Base-by-base conservation (phyloP, 1,140 invertebrate species). In the Drosophila nannoptera region DNA sequence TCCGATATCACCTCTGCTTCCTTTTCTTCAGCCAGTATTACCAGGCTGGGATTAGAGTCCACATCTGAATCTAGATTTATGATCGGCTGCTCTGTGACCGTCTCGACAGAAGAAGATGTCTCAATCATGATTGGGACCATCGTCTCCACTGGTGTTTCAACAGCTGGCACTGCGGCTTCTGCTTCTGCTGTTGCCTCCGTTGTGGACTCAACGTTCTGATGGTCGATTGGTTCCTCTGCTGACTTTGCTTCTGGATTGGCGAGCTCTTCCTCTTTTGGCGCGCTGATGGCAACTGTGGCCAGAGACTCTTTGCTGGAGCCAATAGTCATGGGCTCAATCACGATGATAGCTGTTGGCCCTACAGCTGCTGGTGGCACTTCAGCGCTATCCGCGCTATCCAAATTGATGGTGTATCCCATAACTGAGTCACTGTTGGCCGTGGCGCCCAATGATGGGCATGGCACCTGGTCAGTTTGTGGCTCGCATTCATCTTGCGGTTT, bases 401-500 rank as follows among this genome's bases (percentile, higher is more conserved):
- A 12, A 14, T 70, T 73, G 11, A 81, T 82, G 14, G 75, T 81
- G 2, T 68, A 61, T 6, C 59, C 63, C 43, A 42, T 36, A 5
- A 66, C 62, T 0, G 77, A 81, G 11, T 81, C 77, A 40, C 77
- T 81, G 7, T 81, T 83, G n/a, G 58, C 78, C 2, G 78, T 82
- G 36, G 78, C 78, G 6, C 66, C 78, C n/a, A 60, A 7, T 1
- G 78, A 83, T 3, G 60, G 61, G 46, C 29, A 75, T 50, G 1
- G 67, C 58, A 22, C 33, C 33, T 0, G 63, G 11, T 36, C 45
- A 0, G 33, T 58, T 0, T 45, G 5, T 0, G n/a, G 33, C 50
- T 14, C 55, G 6, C 43, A 46, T 8, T 82, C 78, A 12, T 78
- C 63, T 6, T 40, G 42, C 14, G 36, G 12, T 49, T 83, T 83